Evolutionary conservation across 2,888 invertebrate genomes (phyloP).

Genomic region (Agriopis aurantiaria): DNA sequence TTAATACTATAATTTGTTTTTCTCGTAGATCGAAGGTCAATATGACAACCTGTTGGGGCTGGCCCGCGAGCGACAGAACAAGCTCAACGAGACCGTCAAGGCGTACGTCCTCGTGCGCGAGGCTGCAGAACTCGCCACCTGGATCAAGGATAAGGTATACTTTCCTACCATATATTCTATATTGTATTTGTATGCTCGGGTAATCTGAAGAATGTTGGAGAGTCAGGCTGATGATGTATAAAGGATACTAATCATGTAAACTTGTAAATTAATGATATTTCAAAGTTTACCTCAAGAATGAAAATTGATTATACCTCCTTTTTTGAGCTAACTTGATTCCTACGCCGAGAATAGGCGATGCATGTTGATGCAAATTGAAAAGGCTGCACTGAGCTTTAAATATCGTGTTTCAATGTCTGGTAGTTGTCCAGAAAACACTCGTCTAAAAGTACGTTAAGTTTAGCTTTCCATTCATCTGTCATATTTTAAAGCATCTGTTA

Average conservation of each 20-base stretch:
- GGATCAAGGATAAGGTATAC: conserved; percentile 97
- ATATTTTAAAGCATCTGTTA: neutral
- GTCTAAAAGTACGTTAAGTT: neutral
- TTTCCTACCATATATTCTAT: neutral
- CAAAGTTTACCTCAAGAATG: too few relatives aligned
- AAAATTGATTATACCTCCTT: too few relatives aligned
- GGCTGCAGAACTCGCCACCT: conserved; percentile 98
- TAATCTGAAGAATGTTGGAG: too few relatives aligned
- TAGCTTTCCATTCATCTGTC: neutral
- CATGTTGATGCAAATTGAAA: too few relatives aligned
- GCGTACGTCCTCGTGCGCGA: conserved; percentile 99
- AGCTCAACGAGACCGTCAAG: conserved; percentile 98
- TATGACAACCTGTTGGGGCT: conserved; percentile 95
- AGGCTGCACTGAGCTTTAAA: too few relatives aligned
- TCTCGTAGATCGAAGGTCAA: conserved; percentile 94
- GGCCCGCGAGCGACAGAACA: conserved; percentile 97
- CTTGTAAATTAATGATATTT: too few relatives aligned
- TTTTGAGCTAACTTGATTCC: too few relatives aligned
- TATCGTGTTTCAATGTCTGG: too few relatives aligned
- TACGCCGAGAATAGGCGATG: too few relatives aligned
- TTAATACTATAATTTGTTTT: conserved; percentile 1
- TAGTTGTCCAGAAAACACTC: neutral
- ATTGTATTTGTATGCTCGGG: too few relatives aligned
- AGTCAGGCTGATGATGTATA: too few relatives aligned
- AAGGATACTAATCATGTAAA: too few relatives aligned